Conservation (phyloP, 2,888 invertebrate genomes). For the Glaucopsyche alexis region DNA sequence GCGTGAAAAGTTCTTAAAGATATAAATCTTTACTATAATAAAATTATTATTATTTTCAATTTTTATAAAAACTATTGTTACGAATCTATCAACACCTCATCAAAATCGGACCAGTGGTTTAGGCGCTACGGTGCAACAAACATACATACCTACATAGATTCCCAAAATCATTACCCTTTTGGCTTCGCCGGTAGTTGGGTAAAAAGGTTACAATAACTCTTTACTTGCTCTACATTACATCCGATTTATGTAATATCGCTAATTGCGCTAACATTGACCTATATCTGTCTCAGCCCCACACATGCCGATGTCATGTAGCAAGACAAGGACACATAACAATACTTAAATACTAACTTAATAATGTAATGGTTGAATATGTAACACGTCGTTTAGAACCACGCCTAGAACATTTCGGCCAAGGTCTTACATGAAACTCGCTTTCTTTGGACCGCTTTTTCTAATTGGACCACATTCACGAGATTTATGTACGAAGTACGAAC, state of each 20-base stretch:
- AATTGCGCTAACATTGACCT: slow-evolving; percentile 38
- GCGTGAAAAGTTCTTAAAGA: no score
- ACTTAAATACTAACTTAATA: neutral
- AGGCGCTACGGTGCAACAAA: no score
- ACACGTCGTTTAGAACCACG: slow-evolving; percentile 46
- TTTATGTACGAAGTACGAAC: neutral
- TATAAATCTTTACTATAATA: no score
- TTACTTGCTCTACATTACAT: slow-evolving; percentile 5
- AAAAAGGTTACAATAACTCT: no score
- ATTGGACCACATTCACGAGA: neutral
- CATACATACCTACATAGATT: no score
- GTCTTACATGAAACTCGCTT: slow-evolving; percentile 40
- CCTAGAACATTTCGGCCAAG: slow-evolving; percentile 61
- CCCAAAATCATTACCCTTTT: no score
- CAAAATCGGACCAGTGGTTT: no score
- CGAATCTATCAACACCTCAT: no score
- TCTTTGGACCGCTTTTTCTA: slow-evolving; percentile 17
- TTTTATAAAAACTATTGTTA: no score
- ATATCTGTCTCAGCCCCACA: neutral
- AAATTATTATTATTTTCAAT: no score
- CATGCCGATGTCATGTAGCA: slow-evolving; percentile 5
- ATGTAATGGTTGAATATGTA: slow-evolving; percentile 33
- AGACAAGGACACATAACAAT: slow-evolving; percentile 1
- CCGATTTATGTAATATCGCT: neutral
- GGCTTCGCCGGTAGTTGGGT: no score